Conservation (phyloP, 2,113 vertebrate species). For the Pseudopipra pipra region DNA sequence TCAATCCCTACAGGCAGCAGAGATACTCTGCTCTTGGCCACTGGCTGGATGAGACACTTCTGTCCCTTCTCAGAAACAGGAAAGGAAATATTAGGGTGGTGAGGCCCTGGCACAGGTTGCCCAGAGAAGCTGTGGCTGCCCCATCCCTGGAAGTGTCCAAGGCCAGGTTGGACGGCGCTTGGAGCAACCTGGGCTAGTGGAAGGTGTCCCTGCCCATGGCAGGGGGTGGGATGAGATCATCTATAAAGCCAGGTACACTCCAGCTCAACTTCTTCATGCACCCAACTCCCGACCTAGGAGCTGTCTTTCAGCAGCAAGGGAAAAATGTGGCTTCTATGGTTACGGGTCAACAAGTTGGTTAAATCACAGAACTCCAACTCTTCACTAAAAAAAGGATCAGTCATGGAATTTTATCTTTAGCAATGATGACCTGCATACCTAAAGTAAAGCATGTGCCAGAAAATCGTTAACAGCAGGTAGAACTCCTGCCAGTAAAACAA, state of each 20-base stretch:
- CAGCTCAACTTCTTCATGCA: background rate
- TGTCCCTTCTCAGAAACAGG: background rate
- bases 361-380: background rate
- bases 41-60: background rate
- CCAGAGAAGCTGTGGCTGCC: background rate
- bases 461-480: background rate
- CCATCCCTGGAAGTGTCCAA: background rate
- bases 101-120: background rate
- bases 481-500: background rate
- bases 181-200: accelerated
- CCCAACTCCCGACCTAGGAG: background rate
- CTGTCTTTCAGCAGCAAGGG: background rate
- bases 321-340: background rate
- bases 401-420: background rate
- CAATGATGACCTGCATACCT: background rate
- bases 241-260: background rate
- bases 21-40: background rate
- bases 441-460: background rate
- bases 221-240: background rate
- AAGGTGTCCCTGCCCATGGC: background rate
- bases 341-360: background rate
- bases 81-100: background rate
- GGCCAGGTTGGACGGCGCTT: accelerated
- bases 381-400: background rate
- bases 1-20: background rate